These are phyloP conservation scores for Odontocolon sp. DNA, from an alignment of 2,888 invertebrate species.

Conservation along the genomic window DNA sequence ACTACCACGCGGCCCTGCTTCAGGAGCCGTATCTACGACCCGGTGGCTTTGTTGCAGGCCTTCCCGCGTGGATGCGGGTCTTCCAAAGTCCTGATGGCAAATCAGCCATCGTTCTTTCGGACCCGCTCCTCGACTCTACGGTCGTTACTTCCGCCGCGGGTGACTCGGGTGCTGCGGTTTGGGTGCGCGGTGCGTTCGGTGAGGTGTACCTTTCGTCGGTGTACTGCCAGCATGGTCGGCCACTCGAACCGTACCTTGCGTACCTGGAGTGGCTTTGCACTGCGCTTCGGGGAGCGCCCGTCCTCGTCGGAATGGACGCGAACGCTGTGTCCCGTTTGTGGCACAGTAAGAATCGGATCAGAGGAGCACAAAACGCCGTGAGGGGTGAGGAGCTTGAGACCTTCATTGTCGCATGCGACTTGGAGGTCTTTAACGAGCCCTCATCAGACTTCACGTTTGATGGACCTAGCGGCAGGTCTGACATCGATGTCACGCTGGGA, in stretches of 20 bases:
- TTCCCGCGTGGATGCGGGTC: slow-evolving; percentile 29
- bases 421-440: slow-evolving; percentile 49
- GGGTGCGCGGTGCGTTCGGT: background rate
- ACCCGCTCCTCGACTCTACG: background rate
- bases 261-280: slow-evolving; percentile 19
- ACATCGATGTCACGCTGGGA: slow-evolving; percentile 56
- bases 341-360: too few relatives aligned
- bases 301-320: slow-evolving; percentile 3
- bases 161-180: background rate
- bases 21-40: slow-evolving; percentile 22
- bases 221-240: background rate
- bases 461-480: slow-evolving; percentile 46
- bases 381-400: slow-evolving; percentile 29
- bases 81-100: slow-evolving; percentile 8
- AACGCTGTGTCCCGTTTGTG: background rate
- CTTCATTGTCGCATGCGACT: slow-evolving; percentile 19
- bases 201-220: background rate
- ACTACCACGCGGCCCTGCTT: slow-evolving; percentile 21
- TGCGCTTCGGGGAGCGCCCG: slow-evolving; percentile 13
- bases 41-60: slow-evolving; percentile 9
- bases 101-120: background rate
- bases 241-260: background rate
- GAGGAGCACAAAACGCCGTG: background rate
- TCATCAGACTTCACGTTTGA: slow-evolving; percentile 38
- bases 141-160: background rate